phyloP scores from a whole-genome alignment of 2,888 invertebrate species.

The Leucozona laternaria region DNA sequence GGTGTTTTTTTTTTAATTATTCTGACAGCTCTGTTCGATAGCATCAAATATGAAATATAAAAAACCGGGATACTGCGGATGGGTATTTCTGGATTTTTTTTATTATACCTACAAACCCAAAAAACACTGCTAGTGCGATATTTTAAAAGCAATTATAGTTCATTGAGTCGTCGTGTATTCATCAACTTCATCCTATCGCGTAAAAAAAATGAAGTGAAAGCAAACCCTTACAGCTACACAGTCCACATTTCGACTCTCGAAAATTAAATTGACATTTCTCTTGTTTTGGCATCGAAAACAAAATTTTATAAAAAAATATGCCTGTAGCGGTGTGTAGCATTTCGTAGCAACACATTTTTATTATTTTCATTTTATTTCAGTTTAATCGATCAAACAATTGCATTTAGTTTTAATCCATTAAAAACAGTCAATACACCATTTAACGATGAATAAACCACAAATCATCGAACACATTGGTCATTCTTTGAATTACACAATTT shows the following conservation, averaged over 20 bases:
- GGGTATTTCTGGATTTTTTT: too few relatives aligned
- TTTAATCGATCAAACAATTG: slow-evolving; percentile 56
- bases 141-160: too few relatives aligned
- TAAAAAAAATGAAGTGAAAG: too few relatives aligned
- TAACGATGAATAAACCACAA: slow-evolving; percentile 92
- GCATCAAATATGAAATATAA: too few relatives aligned
- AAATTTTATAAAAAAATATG: slow-evolving; percentile 32
- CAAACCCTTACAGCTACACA: neutral
- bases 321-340: neutral
- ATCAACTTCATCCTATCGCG: too few relatives aligned
- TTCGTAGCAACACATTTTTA: slow-evolving; percentile 55
- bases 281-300: neutral
- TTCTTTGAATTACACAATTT: slow-evolving; percentile 92
- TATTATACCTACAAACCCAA: too few relatives aligned
- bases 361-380: slow-evolving; percentile 33
- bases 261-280: slow-evolving; percentile 17
- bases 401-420: neutral
- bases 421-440: neutral
- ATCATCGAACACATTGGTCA: slow-evolving; percentile 95
- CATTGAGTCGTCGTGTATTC: too few relatives aligned
- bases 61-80: too few relatives aligned
- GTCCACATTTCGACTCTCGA: slow-evolving; percentile 45
- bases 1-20: too few relatives aligned
- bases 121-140: too few relatives aligned
- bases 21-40: too few relatives aligned